Conservation (phyloP, 2,797 vertebrate genomes). For the Cirrhinus mrigala region DNA sequence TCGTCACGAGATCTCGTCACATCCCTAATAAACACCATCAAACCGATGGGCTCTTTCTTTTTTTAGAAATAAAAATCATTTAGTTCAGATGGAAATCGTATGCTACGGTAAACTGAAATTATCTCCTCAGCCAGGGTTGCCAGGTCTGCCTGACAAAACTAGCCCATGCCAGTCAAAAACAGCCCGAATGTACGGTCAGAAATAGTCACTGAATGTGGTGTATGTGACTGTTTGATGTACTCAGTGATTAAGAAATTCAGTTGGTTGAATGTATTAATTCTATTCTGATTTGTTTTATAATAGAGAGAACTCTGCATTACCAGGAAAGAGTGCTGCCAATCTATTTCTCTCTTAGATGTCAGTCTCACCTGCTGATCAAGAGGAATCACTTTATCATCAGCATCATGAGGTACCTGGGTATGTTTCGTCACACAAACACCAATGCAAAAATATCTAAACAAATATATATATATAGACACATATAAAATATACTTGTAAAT, state of each 20-base stretch:
- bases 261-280: background rate
- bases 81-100: too few relatives aligned
- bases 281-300: constrained; percentile 10
- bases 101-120: too few relatives aligned
- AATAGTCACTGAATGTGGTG: too few relatives aligned
- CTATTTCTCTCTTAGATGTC: constrained; percentile 72
- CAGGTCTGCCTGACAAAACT: too few relatives aligned
- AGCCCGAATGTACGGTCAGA: too few relatives aligned
- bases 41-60: too few relatives aligned
- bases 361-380: constrained; percentile 81
- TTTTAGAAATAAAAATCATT: too few relatives aligned
- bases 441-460: background rate
- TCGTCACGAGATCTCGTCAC: too few relatives aligned
- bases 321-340: constrained; percentile 81
- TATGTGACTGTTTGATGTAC: background rate
- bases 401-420: constrained; percentile 81
- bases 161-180: too few relatives aligned
- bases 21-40: too few relatives aligned
- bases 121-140: too few relatives aligned
- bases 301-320: constrained; percentile 84
- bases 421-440: constrained; percentile 11
- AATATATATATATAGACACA: background rate
- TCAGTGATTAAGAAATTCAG: background rate
- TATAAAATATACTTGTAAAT: background rate
- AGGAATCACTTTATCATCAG: constrained; percentile 77